phyloP scores from a whole-genome alignment of 2,113 vertebrate genomes.

The Poeciliopsis occidentalis region DNA sequence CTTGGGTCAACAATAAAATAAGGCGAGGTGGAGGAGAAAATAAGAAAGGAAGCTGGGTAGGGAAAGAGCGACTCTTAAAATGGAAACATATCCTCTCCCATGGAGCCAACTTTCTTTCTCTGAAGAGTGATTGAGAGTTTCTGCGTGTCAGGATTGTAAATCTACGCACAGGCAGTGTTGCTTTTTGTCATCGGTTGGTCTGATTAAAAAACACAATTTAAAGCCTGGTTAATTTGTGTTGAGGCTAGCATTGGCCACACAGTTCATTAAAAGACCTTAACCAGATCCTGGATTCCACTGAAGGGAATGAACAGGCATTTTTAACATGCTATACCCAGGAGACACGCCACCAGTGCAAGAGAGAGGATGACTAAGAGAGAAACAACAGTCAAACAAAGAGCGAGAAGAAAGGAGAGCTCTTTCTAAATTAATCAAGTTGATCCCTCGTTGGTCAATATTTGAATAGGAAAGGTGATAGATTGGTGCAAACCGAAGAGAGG shows the following conservation, averaged over 20 bases:
- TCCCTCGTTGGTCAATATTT: conserved; percentile 50
- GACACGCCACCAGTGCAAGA: conserved; percentile 81
- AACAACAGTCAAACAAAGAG: conserved; percentile 35
- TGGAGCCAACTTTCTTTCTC: conserved; percentile 13
- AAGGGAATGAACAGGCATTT: conserved; percentile 84
- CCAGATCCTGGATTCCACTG: conserved; percentile 63
- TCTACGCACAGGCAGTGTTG: conserved; percentile 65
- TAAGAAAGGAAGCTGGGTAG: conserved; percentile 7
- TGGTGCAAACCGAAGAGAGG: conserved; percentile 23
- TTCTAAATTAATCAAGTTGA: conserved; percentile 59
- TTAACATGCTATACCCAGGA: conserved; percentile 79
- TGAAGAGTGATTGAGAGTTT: conserved; percentile 6
- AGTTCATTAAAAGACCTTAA: conserved; percentile 85
- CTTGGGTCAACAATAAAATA: conserved; percentile 42
- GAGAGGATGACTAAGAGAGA: conserved; percentile 69
- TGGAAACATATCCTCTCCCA: conserved; percentile 23
- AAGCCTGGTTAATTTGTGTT: conserved; percentile 94
- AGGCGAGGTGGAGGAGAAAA: conserved; percentile 29
- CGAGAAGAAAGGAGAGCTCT: conserved; percentile 15
- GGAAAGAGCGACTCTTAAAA: conserved; percentile 19
- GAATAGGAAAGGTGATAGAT: conserved; percentile 52
- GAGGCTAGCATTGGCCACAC: conserved; percentile 83
- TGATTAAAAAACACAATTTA: conserved; percentile 94
- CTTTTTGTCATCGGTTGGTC: conserved; percentile 86
- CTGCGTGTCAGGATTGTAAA: conserved; percentile 64